phyloP scores from a whole-genome alignment of 2,113 vertebrate species.

The Otis tarda region DNA sequence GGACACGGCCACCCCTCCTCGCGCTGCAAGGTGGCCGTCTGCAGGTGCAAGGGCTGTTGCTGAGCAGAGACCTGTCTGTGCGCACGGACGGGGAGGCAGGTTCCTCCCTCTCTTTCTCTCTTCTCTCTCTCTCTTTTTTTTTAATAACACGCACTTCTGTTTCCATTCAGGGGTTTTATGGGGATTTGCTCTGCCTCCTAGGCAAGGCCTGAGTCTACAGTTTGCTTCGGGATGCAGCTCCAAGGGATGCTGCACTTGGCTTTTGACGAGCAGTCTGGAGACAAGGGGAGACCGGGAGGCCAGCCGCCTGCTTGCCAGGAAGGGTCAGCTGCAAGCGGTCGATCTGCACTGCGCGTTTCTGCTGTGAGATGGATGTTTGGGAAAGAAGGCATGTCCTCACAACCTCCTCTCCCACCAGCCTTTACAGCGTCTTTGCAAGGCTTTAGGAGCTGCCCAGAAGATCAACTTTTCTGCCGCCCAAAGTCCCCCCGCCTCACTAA shows the following conservation, averaged over 20 bases:
- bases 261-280: background rate
- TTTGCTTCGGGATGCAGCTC: rapidly evolving
- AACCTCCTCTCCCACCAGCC: background rate
- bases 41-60: background rate
- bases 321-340: background rate
- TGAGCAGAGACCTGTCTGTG: rapidly evolving
- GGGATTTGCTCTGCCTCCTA: background rate
- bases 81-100: background rate
- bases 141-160: constrained; percentile 16
- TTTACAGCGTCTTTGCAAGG: background rate
- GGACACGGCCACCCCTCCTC: background rate
- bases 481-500: background rate
- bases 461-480: background rate
- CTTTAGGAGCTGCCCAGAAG: background rate
- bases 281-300: background rate
- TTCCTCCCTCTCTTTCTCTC: background rate
- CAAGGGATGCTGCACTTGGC: background rate
- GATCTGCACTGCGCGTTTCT: background rate
- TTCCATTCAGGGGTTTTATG: constrained; percentile 46
- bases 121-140: background rate
- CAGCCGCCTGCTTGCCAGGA: background rate
- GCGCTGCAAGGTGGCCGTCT: rapidly evolving
- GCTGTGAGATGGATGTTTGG: background rate
- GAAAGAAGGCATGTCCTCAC: background rate
- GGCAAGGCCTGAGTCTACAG: background rate